Evolutionary conservation across 2,113 vertebrate genomes (phyloP), one percentile per base, ranked within the genome.

Genomic region (Larimichthys crocea): DNA sequence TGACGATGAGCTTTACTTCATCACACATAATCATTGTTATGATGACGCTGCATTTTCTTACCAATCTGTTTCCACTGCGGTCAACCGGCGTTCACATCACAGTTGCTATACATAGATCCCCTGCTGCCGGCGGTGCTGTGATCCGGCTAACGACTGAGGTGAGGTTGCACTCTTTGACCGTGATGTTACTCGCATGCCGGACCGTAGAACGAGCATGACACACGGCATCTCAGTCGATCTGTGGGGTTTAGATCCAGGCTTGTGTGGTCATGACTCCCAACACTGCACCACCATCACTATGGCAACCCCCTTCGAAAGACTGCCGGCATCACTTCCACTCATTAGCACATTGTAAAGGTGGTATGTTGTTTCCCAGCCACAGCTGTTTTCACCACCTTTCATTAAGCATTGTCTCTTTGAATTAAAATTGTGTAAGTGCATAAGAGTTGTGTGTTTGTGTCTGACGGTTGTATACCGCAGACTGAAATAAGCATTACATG

Each of bases 251-350:
- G 17, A 44, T 72, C 24, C 42, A 19, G 57, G 63, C 64, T 73
- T 66, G 86, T 85, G 83, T 74, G 84, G 89, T 89, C 85, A 83
- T 83, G 83, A 86, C 90, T 91, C 76, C 52, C 56, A 62, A 66
- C 68, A 31, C 75, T 83, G 85, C 84, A 77, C 20, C 80, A 46
- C 46, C 70, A 69, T 92, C 90, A 29, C 91, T 62, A 91, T 90
- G 92, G 87, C 80, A 93, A 94, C 93, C 84, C 93, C 83, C 72
- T 86, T 85, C 84, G 78, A 89, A 85, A 76, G 84, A 65, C 79
- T 44, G 64, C 82, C 81, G 65, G 87, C 85, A 84, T 88, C 79
- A 79, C 73, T 76, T 74, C 62, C 9, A 35, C 85, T 90, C 85
- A 91, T 94, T 94, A 94, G 49, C 83, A 90, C 82, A 84, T 91